Conservation (phyloP, 2,888 invertebrate genomes). For the Campopleginae sp. region DNA sequence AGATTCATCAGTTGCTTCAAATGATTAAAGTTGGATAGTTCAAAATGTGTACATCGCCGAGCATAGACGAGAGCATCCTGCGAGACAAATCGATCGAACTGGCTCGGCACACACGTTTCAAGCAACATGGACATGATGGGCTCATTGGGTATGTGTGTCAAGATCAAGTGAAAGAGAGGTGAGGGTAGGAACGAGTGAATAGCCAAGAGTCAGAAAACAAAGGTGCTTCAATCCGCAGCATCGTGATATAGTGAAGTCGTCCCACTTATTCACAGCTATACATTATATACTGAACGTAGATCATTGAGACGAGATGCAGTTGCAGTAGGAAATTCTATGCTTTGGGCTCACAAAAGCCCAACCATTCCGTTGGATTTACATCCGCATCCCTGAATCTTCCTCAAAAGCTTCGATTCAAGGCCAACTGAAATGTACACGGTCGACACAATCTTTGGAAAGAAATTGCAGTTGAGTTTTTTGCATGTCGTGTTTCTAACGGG, state of each 20-base stretch:
- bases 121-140: not conserved
- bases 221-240: not conserved
- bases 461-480: not conserved
- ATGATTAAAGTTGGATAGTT: not conserved
- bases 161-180: slow-evolving; percentile 7
- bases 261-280: not conserved
- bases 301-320: slow-evolving; percentile 4
- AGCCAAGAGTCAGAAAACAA: slow-evolving; percentile 6
- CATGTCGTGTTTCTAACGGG: not conserved
- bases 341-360: not conserved
- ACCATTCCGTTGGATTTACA: slow-evolving; percentile 11
- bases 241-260: slow-evolving; percentile 5
- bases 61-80: not conserved
- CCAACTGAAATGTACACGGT: not conserved
- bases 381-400: not conserved
- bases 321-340: slow-evolving; percentile 1
- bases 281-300: not conserved
- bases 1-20: too few species aligned
- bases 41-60: not conserved
- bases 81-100: slow-evolving; percentile 10
- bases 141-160: slow-evolving; percentile 9
- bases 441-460: not conserved
- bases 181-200: not conserved
- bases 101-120: not conserved
- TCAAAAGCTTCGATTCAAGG: slow-evolving; percentile 23